These are phyloP conservation scores for Rhodinocichla rosea DNA, from an alignment of 2,113 vertebrate genomes.

Conservation along the genomic window DNA sequence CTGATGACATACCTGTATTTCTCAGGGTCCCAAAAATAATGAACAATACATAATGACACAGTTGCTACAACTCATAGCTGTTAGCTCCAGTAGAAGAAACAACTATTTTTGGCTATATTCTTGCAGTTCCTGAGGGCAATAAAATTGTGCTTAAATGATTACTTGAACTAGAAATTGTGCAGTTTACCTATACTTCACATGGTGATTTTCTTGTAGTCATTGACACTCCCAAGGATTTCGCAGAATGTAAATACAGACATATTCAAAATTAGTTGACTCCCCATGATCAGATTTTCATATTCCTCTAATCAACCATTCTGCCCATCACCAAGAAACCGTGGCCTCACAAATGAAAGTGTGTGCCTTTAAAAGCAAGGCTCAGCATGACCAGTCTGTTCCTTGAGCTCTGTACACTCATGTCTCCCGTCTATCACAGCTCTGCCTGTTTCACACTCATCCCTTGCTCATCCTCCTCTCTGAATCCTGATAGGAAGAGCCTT, in stretches of 20 bases:
- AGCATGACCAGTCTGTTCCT: neutral
- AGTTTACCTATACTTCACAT: neutral
- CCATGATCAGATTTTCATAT: neutral
- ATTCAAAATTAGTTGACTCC: neutral
- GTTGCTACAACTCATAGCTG: neutral
- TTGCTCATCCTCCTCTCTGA: neutral
- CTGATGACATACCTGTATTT: neutral
- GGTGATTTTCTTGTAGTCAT: neutral
- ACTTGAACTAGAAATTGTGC: neutral
- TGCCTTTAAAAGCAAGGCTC: neutral
- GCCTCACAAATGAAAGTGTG: neutral
- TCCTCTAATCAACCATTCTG: neutral
- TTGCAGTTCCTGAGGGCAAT: neutral
- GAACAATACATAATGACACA: neutral
- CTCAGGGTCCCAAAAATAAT: slow-evolving; percentile 31
- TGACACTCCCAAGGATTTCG: neutral
- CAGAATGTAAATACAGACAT: neutral
- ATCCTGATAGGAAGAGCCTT: neutral
- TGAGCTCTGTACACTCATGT: neutral
- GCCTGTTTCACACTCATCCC: neutral
- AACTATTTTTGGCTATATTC: neutral
- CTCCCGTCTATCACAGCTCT: neutral
- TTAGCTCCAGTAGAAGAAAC: neutral
- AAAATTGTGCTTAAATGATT: neutral
- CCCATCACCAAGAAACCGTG: neutral